Evolutionary conservation across 1,140 invertebrate species (phyloP), one percentile per base, ranked within the genome.

Genomic region (Drosophila bifasciata): DNA sequence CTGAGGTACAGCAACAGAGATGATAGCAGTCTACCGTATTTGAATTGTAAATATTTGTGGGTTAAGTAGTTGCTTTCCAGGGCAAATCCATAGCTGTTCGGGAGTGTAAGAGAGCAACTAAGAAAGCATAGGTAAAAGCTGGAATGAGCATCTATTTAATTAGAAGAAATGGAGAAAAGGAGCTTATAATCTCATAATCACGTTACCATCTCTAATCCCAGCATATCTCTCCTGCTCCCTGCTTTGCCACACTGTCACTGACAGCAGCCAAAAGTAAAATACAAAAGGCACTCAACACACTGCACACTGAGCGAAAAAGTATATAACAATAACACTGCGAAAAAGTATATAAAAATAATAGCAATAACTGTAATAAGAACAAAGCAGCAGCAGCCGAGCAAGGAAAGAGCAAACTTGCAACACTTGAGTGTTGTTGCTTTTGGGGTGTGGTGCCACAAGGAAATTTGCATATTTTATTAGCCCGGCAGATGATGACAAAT

Each of bases 391-490:
- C 23, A 59, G n/a, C n/a, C n/a, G n/a, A n/a, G n/a, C n/a, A 66
- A n/a, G 17, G 48, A 39, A 11, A 56, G 44, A 43, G n/a, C 45
- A 48, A 46, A n/a, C n/a, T 4, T 15, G 9, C 28, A 55, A 52
- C 48, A 74, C 51, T 52, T 57, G 25, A 53, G 43, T n/a, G n/a
- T n/a, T n/a, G n/a, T n/a, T n/a, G n/a, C n/a, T 32, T 15, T 25
- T 17, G 45, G 16, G 61, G 57, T 79, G 81, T 76, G n/a, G n/a
- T n/a, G n/a, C n/a, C n/a, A n/a, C 76, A 62, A 68, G 41, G 60
- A 74, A 68, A 86, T 85, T 86, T 77, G 39, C 81, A 85, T 85
- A 81, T 85, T 85, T 85, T 77, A 86, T 85, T 73, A 75, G 59
- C 56, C 40, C 55, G 46, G 60, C 46, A 62, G 52, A 50, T 76